A percentile compares a stretch with the other conserved stretches of the same genome.
phyloP scores from a whole-genome alignment of 1,140 invertebrate genomes.

The Papilio helenus region DNA sequence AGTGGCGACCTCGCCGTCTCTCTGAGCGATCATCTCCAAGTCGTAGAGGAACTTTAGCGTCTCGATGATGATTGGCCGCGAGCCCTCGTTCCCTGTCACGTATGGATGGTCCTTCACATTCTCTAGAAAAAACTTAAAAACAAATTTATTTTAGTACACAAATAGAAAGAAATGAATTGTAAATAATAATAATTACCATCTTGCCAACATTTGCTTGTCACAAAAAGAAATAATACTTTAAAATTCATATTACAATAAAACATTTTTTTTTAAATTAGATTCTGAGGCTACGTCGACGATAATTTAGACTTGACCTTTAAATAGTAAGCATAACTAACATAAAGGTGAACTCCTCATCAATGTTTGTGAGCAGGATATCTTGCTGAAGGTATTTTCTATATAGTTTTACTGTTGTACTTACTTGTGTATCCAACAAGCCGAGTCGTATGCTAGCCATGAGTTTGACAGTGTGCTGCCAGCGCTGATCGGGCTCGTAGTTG shows the following conservation, averaged over 20 bases:
- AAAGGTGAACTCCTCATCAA: too few species aligned
- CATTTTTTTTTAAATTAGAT: too few species aligned
- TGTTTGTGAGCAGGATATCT: too few species aligned
- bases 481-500: conserved; percentile 84
- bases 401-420: conserved; percentile 45
- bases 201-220: too few species aligned
- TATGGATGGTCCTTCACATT: conserved; percentile 86
- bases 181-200: not conserved
- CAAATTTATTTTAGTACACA: conserved; percentile 16
- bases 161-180: not conserved
- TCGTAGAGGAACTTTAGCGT: conserved; percentile 85
- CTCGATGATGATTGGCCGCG: conserved; percentile 86
- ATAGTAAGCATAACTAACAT: too few species aligned
- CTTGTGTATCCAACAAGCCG: conserved; percentile 92
- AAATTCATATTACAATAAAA: not conserved
- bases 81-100: conserved; percentile 86
- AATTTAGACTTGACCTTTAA: too few species aligned
- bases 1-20: conserved; percentile 84
- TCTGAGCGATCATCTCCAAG: conserved; percentile 83
- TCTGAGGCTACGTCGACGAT: too few species aligned
- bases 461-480: conserved; percentile 87
- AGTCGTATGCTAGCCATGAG: conserved; percentile 92
- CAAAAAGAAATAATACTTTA: too few species aligned
- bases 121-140: conserved; percentile 83
- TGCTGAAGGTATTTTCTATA: too few species aligned